A percentile compares a stretch with the other conserved stretches of the same genome.
Evolutionary conservation across 2,888 invertebrate genomes (phyloP).

Genomic region (Stictocephala bisonia): DNA sequence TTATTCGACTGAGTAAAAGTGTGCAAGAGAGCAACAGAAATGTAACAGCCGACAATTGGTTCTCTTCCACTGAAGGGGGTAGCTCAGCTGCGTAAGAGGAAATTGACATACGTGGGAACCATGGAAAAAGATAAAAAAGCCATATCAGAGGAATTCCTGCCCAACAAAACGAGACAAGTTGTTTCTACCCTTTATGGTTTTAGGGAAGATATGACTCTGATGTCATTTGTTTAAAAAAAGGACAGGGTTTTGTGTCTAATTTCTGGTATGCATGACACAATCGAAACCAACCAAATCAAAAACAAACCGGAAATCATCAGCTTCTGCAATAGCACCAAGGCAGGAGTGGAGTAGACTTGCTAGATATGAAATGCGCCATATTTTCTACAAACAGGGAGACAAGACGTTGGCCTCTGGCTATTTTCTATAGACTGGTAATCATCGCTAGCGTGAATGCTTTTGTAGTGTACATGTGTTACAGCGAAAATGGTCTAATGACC

Average conservation of each 20-base stretch:
- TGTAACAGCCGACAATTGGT: not conserved
- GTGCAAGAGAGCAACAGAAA: not conserved
- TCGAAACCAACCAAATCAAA: not conserved
- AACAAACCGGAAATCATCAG: not conserved
- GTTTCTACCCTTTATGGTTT: slow-evolving; percentile 14
- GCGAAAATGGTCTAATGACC: no score
- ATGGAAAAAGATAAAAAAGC: slow-evolving; percentile 2
- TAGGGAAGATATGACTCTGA: no score
- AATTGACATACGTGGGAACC: slow-evolving; percentile 11
- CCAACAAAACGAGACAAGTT: no score
- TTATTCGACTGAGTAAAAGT: not conserved
- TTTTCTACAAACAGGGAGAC: no score
- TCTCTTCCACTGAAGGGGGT: not conserved
- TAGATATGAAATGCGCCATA: no score
- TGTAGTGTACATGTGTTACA: no score
- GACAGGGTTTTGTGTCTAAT: not conserved
- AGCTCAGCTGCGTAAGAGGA: not conserved
- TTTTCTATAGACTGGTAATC: no score
- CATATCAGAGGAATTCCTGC: slow-evolving; percentile 16
- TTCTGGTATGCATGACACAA: not conserved
- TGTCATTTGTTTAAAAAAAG: no score
- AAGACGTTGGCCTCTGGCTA: no score
- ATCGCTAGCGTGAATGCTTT: no score
- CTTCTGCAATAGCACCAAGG: no score
- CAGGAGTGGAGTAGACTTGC: no score